Base-by-base conservation (phyloP, 1,140 invertebrate genomes). In the Philaenus spumarius region DNA sequence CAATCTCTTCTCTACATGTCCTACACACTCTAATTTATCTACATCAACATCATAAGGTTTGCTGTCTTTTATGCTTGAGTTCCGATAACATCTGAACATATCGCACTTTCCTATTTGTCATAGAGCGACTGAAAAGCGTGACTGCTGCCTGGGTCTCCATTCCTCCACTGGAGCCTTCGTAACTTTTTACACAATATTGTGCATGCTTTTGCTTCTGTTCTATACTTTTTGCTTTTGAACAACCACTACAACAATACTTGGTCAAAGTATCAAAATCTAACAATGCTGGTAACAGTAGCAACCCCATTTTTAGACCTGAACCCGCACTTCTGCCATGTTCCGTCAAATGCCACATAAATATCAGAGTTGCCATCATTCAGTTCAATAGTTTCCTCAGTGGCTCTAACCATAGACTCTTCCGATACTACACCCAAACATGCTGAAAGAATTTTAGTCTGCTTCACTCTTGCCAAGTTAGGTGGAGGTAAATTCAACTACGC, bases 11-110 rank as follows among this genome's bases (percentile, higher is more conserved):
- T 56, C n/a, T 7, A 56, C 30, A 56, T 56, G 39, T 56, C 54
- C 54, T 20, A 56, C 54, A 30, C 56, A 61, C 20, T 60, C 35
- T 19, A 54, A 20, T 37, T 61, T 53, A 15, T 37, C 17, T 30
- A 60, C 24, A 43, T 60, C 53, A 19, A 64, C 54, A n/a, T n/a
- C n/a, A n/a, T n/a, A n/a, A 14, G n/a, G 11, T n/a, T 20, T 45
- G 22, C 4, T 58, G 20, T 46, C 42, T 15, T 60, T 46, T 46
- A 20, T 11, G 14, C 15, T 40, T 20, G 19, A 26, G 30, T 19
- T 54, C 51, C 19, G 15, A 12, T 54, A 54, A 37, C 14, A 26
- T 26, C 14, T 51, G 12, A 9, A 51, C 23, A 34, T 51, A 51
- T 51, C 17, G 12, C 23, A 51, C 48, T 19, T 46, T 46, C 12